phyloP scores from a whole-genome alignment of 1,140 invertebrate genomes.

The Drosophila teissieri region DNA sequence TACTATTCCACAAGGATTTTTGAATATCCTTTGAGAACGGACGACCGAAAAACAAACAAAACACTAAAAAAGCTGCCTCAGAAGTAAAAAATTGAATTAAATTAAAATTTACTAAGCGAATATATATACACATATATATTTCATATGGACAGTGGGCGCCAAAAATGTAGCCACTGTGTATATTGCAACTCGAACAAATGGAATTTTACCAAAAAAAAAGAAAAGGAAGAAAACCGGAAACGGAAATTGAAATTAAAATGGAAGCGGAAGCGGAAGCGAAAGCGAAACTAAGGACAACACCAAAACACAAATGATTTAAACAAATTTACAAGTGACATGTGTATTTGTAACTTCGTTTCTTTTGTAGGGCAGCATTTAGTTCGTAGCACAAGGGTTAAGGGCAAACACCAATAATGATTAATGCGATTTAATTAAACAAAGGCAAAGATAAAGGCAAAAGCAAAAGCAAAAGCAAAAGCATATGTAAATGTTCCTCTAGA shows the following conservation, averaged over 20 bases:
- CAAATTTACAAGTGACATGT: constrained; percentile 36
- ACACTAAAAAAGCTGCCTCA: constrained; percentile 41
- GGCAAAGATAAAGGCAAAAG: not conserved
- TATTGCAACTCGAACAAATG: constrained; percentile 36
- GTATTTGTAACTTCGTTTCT: constrained; percentile 12
- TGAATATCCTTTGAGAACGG: constrained; percentile 42
- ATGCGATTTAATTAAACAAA: constrained; percentile 6
- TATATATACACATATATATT: constrained; percentile 42
- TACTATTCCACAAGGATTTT: constrained; percentile 34
- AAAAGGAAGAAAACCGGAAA: constrained; percentile 10
- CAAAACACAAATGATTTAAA: constrained; percentile 41
- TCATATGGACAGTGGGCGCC: constrained; percentile 29
- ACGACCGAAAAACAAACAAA: constrained; percentile 10
- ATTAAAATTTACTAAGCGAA: constrained; percentile 41
- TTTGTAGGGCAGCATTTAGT: constrained; percentile 50
- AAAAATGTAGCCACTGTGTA: constrained; percentile 31
- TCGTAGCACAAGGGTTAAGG: constrained; percentile 62
- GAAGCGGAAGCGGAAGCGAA: not conserved
- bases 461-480: constrained; percentile 1
- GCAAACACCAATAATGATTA: constrained; percentile 32
- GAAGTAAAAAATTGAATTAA: constrained; percentile 34
- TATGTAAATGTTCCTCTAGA: constrained; percentile 49
- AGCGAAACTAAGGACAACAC: constrained; percentile 22
- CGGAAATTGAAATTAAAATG: not conserved
- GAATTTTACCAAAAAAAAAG: constrained; percentile 51